Percentiles rank a stretch among this genome's conserved stretches.
Evolutionary conservation across 2,113 vertebrate species (phyloP).

Genomic region (Uria lomvia): DNA sequence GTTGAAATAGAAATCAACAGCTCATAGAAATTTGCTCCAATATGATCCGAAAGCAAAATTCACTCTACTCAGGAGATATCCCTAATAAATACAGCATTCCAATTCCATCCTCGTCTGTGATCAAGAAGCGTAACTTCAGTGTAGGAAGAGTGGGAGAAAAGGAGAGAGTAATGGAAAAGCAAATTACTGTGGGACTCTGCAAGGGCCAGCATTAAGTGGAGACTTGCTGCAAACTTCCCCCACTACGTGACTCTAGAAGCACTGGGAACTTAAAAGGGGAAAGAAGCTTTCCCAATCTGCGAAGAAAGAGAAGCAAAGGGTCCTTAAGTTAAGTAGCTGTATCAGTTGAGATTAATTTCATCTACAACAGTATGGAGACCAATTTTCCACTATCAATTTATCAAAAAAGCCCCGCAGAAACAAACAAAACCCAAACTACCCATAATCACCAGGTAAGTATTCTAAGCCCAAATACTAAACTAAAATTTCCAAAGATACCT

Average conservation of each 20-base stretch:
- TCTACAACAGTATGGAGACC: background rate
- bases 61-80: background rate
- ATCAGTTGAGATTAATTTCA: background rate
- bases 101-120: background rate
- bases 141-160: background rate
- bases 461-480: background rate
- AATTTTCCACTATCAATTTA: background rate
- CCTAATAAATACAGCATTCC: background rate
- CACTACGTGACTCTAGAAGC: background rate
- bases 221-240: background rate
- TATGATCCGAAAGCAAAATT: background rate
- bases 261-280: background rate
- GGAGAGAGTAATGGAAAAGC: background rate
- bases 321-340: background rate
- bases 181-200: background rate
- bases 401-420: background rate
- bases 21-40: background rate
- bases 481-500: background rate
- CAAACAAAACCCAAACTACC: background rate
- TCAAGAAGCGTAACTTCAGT: background rate
- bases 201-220: background rate
- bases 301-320: background rate
- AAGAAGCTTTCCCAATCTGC: background rate
- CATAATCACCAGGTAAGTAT: background rate
- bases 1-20: background rate